A percentile compares a stretch with the other conserved stretches of the same genome.
These are phyloP conservation scores for Intellagama lesueurii DNA, from an alignment of 2,797 vertebrate species.

Conservation along the genomic window DNA sequence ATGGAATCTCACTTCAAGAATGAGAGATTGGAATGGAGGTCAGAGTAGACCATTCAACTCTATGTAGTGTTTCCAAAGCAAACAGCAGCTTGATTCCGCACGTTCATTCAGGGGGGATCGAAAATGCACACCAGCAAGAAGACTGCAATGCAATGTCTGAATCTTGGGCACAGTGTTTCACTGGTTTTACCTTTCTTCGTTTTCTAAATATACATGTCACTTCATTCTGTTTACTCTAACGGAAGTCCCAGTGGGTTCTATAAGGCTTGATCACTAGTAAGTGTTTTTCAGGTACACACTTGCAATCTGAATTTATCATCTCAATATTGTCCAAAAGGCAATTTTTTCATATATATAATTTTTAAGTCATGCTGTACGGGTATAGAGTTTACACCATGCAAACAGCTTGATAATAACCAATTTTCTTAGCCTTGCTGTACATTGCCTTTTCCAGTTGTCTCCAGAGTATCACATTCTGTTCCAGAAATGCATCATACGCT, in stretches of 20 bases:
- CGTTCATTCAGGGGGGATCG: not conserved
- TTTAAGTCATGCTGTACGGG: not conserved
- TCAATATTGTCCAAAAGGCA: not conserved
- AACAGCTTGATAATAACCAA: not conserved
- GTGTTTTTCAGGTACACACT: not conserved
- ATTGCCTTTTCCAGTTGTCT: slow-evolving; percentile 16
- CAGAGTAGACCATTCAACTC: not conserved
- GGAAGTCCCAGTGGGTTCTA: not conserved
- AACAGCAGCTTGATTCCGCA: not conserved
- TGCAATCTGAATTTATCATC: not conserved
- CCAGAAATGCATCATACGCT: not conserved
- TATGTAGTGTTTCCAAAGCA: not conserved
- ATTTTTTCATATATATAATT: not conserved
- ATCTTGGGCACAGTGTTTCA: not conserved
- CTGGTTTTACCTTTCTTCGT: not conserved
- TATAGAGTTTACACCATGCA: not conserved
- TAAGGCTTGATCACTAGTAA: not conserved
- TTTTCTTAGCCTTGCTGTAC: not conserved
- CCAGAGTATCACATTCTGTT: not conserved
- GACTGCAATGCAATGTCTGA: not conserved
- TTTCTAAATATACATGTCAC: not conserved
- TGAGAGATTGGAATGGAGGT: not conserved
- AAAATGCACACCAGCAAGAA: not conserved
- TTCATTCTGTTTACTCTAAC: not conserved
- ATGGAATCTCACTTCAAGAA: no score